These are phyloP conservation scores for Chrysopilus asiliformis DNA, from an alignment of 2,888 invertebrate species.

Conservation along the genomic window DNA sequence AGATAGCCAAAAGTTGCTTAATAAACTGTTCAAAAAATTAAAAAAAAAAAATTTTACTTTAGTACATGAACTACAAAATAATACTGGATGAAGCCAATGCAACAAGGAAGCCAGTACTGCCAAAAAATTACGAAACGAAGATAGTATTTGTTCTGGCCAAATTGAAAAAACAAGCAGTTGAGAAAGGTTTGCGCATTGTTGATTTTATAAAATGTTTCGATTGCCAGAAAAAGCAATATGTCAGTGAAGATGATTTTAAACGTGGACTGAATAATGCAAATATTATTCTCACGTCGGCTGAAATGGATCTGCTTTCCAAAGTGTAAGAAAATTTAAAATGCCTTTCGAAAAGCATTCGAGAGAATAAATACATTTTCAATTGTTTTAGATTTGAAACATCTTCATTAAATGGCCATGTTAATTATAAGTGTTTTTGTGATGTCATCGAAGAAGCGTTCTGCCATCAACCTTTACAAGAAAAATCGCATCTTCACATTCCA, in stretches of 20 bases:
- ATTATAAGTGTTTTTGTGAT: conserved; percentile 54
- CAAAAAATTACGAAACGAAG: conserved; percentile 40
- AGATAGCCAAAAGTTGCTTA: no score
- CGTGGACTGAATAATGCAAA: conserved; percentile 53
- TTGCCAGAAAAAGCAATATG: conserved; percentile 45
- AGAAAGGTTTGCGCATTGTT: conserved; percentile 49
- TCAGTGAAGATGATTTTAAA: conserved; percentile 53
- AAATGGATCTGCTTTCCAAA: conserved; percentile 56
- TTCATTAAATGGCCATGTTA: conserved; percentile 44
- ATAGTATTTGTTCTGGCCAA: conserved; percentile 59
- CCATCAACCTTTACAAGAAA: conserved; percentile 48
- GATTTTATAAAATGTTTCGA: conserved; percentile 58
- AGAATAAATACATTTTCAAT: not conserved
- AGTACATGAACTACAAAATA: conserved; percentile 10
- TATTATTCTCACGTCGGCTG: conserved; percentile 49
- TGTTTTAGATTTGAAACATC: no score
- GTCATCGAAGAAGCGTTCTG: conserved; percentile 57
- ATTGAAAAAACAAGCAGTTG: conserved; percentile 55
- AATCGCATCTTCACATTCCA: conserved; percentile 53
- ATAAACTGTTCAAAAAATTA: no score
- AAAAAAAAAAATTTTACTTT: conserved; percentile 12
- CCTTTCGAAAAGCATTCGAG: no score
- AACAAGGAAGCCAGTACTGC: conserved; percentile 18
- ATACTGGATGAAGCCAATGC: conserved; percentile 4
- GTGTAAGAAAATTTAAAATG: conserved; percentile 47